phyloP scores from a whole-genome alignment of 2,888 invertebrate genomes.

The Eupithecia subumbrata region DNA sequence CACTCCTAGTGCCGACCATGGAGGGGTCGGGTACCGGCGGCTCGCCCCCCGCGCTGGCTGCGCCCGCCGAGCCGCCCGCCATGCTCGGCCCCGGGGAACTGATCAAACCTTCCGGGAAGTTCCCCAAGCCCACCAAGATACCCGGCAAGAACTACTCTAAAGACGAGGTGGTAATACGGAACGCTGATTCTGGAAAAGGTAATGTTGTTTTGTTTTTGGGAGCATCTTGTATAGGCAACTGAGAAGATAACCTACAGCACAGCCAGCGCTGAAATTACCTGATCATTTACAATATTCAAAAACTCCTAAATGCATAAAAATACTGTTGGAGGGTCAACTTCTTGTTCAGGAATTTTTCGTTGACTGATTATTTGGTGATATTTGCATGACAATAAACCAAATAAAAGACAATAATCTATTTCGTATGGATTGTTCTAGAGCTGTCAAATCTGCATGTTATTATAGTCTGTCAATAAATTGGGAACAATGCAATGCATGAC shows the following conservation, averaged over 20 bases:
- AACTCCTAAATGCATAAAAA: not conserved
- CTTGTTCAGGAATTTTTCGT: not conserved
- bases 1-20: slow-evolving; percentile 80
- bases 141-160: slow-evolving; percentile 97
- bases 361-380: not conserved
- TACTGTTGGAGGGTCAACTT: not conserved
- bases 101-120: slow-evolving; percentile 94
- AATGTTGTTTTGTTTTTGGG: slow-evolving; percentile 37
- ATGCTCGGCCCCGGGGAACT: slow-evolving; percentile 92
- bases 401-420: not conserved
- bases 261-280: not conserved
- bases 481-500: slow-evolving; percentile 64
- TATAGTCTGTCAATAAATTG: slow-evolving; percentile 40
- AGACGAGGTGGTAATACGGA: slow-evolving; percentile 97
- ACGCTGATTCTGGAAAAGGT: slow-evolving; percentile 98
- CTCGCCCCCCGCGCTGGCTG: slow-evolving; percentile 84
- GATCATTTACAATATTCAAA: not conserved
- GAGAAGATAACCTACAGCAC: not conserved
- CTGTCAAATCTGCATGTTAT: slow-evolving; percentile 22
- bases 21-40: slow-evolving; percentile 79
- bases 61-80: slow-evolving; percentile 80
- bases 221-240: not conserved
- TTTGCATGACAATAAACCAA: slow-evolving; percentile 13
- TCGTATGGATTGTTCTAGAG: not conserved
- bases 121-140: slow-evolving; percentile 93